Base-by-base conservation (phyloP, 2,888 invertebrate genomes). In the Eupeodes latifasciatus region DNA sequence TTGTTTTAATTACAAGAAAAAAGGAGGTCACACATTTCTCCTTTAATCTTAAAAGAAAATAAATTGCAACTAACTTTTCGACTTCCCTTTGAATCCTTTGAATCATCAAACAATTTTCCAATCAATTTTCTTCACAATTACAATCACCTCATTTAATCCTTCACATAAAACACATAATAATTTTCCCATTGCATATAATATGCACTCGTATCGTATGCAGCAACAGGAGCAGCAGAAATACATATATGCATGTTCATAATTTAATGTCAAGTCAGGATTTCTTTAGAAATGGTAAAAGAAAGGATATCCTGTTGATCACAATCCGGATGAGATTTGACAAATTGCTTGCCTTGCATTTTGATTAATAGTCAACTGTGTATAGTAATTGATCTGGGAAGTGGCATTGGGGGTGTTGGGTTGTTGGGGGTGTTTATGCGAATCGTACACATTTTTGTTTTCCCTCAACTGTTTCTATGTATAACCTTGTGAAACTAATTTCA, bases 271-370 rank as follows among this genome's bases (percentile, higher is more conserved):
- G 27, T 40, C 44, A 77, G 34, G 19, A 14, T 40, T 40, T 27
- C 49, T 11, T 27, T 59, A 11, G 72, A 72, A 72, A 47, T 57
- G 59, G 59, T 0, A 72, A 72, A 72, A 47, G 59, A 72, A 72
- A 59, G 72, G 55, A 66, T 67, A 61, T 62, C 71, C 61, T 72
- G 64, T 57, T 36, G 49, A 81, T 49, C 66, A 59, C 6, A n/a
- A 72, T 57, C 49, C 78, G 72, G 72, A 80, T 74, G 74, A 59
- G 67, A 61, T 79, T 53, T 83, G 47, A 79, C 80, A 84, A 80
- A 80, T 80, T 74, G 51, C 44, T 47, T 40, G 44, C 55, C 12
- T 62, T 62, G 14, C 36, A 69, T 19, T 71, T 81, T 75, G 80
- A 85, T 81, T 81, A 66, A 85, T 85, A 49, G 64, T 64, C 64